Evolutionary conservation across 2,888 invertebrate genomes (phyloP).

Genomic region (Crematogaster levior): DNA sequence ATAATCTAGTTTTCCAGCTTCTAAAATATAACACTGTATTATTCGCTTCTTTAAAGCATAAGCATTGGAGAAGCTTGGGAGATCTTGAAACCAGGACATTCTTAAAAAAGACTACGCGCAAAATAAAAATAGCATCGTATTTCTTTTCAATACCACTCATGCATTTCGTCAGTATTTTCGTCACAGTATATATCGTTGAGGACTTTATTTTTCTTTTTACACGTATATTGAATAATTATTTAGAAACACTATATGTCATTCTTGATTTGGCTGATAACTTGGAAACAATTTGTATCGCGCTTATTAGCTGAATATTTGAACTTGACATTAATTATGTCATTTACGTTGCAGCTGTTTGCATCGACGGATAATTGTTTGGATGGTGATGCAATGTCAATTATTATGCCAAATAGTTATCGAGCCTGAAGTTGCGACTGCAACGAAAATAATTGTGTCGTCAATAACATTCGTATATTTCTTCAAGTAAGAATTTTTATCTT

Average conservation of each 20-base stretch:
- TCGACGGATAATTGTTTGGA: conserved; percentile 30
- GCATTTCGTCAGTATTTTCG: neutral
- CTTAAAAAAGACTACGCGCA: conserved; percentile 21
- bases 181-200: neutral
- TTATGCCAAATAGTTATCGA: neutral
- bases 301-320: conserved; percentile 17
- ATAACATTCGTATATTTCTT: neutral
- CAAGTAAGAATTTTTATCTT: neutral
- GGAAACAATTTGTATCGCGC: conserved; percentile 8
- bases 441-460: conserved; percentile 6
- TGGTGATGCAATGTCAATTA: conserved; percentile 29
- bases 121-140: neutral
- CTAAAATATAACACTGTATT: neutral
- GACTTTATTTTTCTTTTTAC: neutral
- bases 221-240: neutral
- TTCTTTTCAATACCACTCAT: neutral
- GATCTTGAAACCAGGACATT: conserved; percentile 14
- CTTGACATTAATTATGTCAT: conserved; percentile 23
- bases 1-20: neutral
- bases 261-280: neutral
- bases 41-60: neutral
- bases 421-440: neutral
- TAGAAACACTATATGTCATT: neutral
- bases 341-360: conserved; percentile 20
- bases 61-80: neutral